phyloP scores from a whole-genome alignment of 2,113 vertebrate genomes.

The Zapus hudsonius region DNA sequence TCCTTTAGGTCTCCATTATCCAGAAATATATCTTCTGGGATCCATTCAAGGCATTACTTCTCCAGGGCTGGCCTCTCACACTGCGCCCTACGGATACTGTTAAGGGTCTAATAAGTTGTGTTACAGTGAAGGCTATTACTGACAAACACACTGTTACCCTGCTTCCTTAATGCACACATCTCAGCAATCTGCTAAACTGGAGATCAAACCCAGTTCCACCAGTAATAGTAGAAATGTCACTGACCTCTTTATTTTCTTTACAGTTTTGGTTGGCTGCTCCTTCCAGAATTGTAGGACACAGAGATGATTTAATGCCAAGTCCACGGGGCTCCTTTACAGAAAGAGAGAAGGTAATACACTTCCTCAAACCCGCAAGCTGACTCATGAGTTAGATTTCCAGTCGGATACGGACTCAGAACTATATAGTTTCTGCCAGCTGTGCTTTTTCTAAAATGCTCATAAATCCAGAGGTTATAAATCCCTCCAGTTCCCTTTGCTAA shows the following conservation, averaged over 20 bases:
- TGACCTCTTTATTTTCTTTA: conserved; percentile 68
- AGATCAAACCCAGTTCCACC: conserved; percentile 63
- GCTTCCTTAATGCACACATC: not conserved
- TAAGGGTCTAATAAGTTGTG: not conserved
- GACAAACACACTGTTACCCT: not conserved
- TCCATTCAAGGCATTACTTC: not conserved
- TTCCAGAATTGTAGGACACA: conserved; percentile 40
- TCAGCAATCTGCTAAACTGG: conserved; percentile 12
- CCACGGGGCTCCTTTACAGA: not conserved
- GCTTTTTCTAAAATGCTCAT: conserved; percentile 24
- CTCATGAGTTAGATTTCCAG: conserved; percentile 24
- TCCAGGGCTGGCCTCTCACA: not conserved
- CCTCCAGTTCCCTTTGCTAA: conserved; percentile 50
- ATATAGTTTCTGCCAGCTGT: not conserved
- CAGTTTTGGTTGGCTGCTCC: conserved; percentile 51
- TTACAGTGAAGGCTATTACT: conserved; percentile 13
- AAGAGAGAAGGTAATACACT: not conserved
- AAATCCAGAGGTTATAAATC: conserved; percentile 37
- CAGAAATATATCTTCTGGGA: not conserved
- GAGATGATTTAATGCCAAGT: conserved; percentile 59
- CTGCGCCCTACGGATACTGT: not conserved
- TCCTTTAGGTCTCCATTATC: not conserved
- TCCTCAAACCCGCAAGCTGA: not conserved
- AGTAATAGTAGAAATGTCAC: conserved; percentile 51
- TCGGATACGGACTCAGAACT: conserved; percentile 15